These are phyloP conservation scores for Butorides virescens DNA, from an alignment of 2,113 vertebrate species.

Conservation along the genomic window DNA sequence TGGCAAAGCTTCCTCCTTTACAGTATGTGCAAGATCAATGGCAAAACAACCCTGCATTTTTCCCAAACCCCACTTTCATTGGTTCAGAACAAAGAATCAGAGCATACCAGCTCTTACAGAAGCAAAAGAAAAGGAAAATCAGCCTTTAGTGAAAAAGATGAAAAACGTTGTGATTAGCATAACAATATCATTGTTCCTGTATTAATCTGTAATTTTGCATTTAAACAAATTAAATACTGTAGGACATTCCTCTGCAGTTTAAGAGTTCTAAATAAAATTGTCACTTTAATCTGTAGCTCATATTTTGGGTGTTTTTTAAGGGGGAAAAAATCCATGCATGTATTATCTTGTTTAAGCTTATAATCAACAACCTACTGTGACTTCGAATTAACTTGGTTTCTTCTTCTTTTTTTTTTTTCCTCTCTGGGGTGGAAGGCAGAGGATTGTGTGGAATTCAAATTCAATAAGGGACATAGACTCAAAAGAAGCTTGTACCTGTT, in stretches of 20 bases:
- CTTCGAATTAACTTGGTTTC: not conserved
- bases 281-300: not conserved
- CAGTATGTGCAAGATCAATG: not conserved
- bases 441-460: not conserved
- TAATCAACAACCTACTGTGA: not conserved
- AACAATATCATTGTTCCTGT: not conserved
- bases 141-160: not conserved
- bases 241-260: not conserved
- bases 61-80: not conserved
- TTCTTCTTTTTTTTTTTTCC: not conserved
- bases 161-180: slow-evolving; percentile 4
- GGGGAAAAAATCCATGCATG: not conserved
- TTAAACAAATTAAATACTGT: not conserved
- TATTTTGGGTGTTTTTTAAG: not conserved
- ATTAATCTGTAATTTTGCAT: slow-evolving; percentile 11
- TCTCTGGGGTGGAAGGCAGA: not conserved
- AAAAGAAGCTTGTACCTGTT: not conserved
- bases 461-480: not conserved
- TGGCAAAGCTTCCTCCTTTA: not conserved
- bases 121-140: not conserved
- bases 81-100: not conserved
- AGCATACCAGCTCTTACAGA: not conserved
- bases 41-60: not conserved
- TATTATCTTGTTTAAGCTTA: not conserved
- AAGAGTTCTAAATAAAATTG: not conserved